phyloP scores from a whole-genome alignment of 2,888 invertebrate species.

The Epirrhoe tristata region DNA sequence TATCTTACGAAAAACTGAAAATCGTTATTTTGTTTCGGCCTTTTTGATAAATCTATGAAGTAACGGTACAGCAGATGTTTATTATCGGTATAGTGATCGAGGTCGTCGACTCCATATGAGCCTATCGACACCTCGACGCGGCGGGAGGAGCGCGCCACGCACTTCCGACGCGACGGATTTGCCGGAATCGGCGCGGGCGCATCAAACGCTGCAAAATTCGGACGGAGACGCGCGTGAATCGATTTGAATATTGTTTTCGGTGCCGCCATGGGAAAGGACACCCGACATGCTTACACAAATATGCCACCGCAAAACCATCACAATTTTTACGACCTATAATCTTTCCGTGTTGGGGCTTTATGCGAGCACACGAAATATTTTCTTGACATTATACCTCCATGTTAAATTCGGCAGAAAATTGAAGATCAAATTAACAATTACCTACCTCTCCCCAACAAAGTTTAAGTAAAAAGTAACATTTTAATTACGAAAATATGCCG shows the following conservation, averaged over 20 bases:
- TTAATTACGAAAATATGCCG: conserved; percentile 81
- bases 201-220: conserved; percentile 84
- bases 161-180: conserved; percentile 86
- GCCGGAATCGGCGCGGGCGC: conserved; percentile 85
- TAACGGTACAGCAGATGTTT: conserved; percentile 66
- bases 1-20: background rate
- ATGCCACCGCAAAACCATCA: conserved; percentile 58
- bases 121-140: conserved; percentile 79
- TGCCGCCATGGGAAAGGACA: conserved; percentile 76
- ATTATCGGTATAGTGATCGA: conserved; percentile 77
- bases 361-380: conserved; percentile 55
- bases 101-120: conserved; percentile 77
- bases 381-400: conserved; percentile 65
- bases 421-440: conserved; percentile 76
- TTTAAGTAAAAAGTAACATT: conserved; percentile 70
- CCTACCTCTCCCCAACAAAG: conserved; percentile 60
- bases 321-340: conserved; percentile 78
- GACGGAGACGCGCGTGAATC: conserved; percentile 81
- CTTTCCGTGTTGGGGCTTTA: conserved; percentile 65
- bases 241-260: conserved; percentile 83
- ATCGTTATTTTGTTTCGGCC: conserved; percentile 19
- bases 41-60: conserved; percentile 63
- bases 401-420: conserved; percentile 69
- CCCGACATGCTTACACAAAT: conserved; percentile 49
- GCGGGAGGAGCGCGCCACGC: conserved; percentile 75